These are phyloP conservation scores for Dunckerocampus dactyliophorus DNA, from an alignment of 2,113 vertebrate species.

Conservation along the genomic window DNA sequence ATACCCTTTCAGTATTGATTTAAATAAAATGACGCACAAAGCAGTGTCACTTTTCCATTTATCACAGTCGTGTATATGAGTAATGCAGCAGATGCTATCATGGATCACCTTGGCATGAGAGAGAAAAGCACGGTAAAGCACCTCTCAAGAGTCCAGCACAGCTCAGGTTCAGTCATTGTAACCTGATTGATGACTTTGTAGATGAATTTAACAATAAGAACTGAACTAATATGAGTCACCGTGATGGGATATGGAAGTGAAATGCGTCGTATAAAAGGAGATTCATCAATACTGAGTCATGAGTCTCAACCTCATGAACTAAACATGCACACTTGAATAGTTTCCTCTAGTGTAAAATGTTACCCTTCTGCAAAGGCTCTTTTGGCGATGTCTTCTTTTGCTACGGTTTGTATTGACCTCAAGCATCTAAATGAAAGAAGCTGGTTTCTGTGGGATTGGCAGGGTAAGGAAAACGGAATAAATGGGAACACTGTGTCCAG, in stretches of 20 bases:
- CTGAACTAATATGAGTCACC: conserved; percentile 30
- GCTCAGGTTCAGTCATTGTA: conserved; percentile 3
- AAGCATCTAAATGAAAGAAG: conserved; percentile 54
- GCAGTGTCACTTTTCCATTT: conserved; percentile 51
- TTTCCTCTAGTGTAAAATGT: conserved; percentile 25
- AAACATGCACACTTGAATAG: conserved; percentile 25
- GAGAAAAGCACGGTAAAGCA: conserved; percentile 25
- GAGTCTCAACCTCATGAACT: conserved; percentile 17
- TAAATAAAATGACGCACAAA: conserved; percentile 36
- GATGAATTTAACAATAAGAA: conserved; percentile 55
- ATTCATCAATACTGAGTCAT: conserved; percentile 32
- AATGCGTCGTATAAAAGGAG: conserved; percentile 27
- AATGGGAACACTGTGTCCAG: conserved; percentile 37
- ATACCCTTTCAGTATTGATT: conserved; percentile 48
- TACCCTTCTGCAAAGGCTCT: conserved; percentile 11
- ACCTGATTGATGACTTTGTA: conserved; percentile 37
- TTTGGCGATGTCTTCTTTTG: conserved; percentile 4
- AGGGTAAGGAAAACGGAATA: conserved; percentile 34
- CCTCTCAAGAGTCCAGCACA: conserved; percentile 25
- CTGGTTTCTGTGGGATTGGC: conserved; percentile 60
- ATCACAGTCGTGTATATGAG: conserved; percentile 36
- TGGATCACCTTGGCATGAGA: conserved; percentile 48
- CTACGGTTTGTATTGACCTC: conserved; percentile 47
- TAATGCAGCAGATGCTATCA: conserved; percentile 24
- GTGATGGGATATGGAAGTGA: conserved; percentile 24